These are phyloP conservation scores for Sciurus vulgaris DNA, from an alignment of 2,797 vertebrate species.

Conservation along the genomic window DNA sequence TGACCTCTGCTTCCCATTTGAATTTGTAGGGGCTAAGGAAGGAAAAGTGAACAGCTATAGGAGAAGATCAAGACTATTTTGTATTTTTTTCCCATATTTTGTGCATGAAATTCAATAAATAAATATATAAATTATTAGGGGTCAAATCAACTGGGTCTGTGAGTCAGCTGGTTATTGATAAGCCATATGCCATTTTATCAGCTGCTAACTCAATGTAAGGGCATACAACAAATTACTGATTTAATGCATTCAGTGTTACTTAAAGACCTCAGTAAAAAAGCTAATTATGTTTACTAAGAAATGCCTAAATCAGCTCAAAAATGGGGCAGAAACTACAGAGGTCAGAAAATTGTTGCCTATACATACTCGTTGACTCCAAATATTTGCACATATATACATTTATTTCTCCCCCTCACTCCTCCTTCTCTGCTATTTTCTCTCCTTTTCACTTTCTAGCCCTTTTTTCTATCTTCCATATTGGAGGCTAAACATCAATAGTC, in stretches of 20 bases:
- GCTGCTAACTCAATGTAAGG: neutral
- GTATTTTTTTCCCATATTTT: neutral
- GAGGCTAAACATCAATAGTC: neutral
- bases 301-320: constrained; percentile 41
- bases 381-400: neutral
- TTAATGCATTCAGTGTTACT: neutral
- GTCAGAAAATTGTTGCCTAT: neutral
- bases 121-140: neutral
- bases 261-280: neutral
- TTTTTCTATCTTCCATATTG: neutral
- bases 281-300: neutral
- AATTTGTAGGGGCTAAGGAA: neutral
- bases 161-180: neutral
- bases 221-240: neutral
- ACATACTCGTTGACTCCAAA: neutral
- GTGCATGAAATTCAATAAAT: neutral
- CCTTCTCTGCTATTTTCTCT: neutral
- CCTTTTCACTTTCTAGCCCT: neutral
- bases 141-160: neutral
- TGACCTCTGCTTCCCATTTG: neutral
- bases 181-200: neutral
- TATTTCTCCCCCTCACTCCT: neutral
- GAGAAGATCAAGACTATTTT: neutral
- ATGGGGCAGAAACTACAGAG: neutral
- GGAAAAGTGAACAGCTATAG: neutral